phyloP scores from a whole-genome alignment of 1,140 invertebrate species.

The Luehdorfia chinensis region DNA sequence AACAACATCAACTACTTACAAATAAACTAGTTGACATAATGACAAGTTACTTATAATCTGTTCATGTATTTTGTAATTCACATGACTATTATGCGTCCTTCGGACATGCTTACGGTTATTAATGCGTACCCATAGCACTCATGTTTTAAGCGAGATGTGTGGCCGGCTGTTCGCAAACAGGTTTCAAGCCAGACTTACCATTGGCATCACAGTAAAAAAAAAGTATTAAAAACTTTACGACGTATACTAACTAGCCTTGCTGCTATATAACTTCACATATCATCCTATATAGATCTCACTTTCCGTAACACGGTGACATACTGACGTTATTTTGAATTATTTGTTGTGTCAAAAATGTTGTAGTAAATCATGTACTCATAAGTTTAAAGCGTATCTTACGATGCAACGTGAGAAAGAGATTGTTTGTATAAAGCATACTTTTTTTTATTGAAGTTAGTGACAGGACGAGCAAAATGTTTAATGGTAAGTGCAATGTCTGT shows the following conservation, averaged over 20 bases:
- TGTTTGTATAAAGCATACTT: too few species aligned
- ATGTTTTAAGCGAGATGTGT: slow-evolving; percentile 46
- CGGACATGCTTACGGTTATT: slow-evolving; percentile 2
- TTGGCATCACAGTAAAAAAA: slow-evolving; percentile 44
- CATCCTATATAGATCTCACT: slow-evolving; percentile 50
- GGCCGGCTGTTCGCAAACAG: slow-evolving; percentile 43
- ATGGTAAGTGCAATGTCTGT: too few species aligned
- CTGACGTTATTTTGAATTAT: too few species aligned
- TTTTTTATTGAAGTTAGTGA: too few species aligned
- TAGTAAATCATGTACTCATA: too few species aligned
- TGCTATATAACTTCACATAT: slow-evolving; percentile 35
- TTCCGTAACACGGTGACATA: slow-evolving; percentile 52
- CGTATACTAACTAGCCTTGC: slow-evolving; percentile 34
- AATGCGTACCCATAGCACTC: slow-evolving; percentile 4
- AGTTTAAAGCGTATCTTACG: too few species aligned
- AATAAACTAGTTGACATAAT: too few species aligned
- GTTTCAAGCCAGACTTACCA: slow-evolving; percentile 37
- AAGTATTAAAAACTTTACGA: slow-evolving; percentile 60
- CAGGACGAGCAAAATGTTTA: too few species aligned
- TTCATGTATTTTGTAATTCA: slow-evolving; percentile 2
- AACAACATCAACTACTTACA: too few species aligned
- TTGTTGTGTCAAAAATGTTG: too few species aligned
- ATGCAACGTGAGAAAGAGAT: too few species aligned
- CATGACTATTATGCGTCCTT: slow-evolving; percentile 6
- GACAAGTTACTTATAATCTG: neutral